Base-by-base conservation (phyloP, 2,888 invertebrate genomes). In the Phragmatobia fuliginosa region DNA sequence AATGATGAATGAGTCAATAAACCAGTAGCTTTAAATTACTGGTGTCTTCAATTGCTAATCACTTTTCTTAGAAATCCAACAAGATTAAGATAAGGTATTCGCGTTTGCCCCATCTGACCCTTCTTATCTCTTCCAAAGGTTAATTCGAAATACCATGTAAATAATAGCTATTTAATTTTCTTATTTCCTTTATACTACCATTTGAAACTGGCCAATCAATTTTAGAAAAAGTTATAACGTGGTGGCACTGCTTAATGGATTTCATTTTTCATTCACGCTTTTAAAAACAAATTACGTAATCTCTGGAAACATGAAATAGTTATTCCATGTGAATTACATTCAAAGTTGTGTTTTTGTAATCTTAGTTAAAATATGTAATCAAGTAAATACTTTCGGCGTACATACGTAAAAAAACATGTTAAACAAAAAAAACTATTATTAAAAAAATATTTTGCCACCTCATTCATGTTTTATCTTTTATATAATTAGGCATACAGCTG, bases 101-200 rank as follows among this genome's bases (percentile, higher is more conserved):
- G 8, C 21, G 21, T 21, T 21, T 21, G 21, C 45, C 45, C 45
- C 21, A 45, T 45, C 3, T 45, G 21, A 45, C 45, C 16, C 21
- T 49, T 49, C 3, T 49, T n/a, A n/a, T 49, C 60, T 68, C 21
- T 68, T 66, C 45, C 56, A 64, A 73, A 70, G 64, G 68, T 70
- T 71, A 66, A 49, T 59, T 18, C 38, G 41, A 70, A 74, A 68
- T 72, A 68, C 49, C 38, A 68, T 60, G 59, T 32, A 71, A 31
- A 72, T 61, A 68, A 70, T 72, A 52, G 60, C 16, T 28, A 41
- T 56, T 65, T 64, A 59, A 64, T 63, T 71, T 76, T 56, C 56
- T 31, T 66, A 60, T 67, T 67, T 58, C 28, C 28, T 68, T 67
- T 74, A 71, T 61, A 25, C n/a, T 6, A 3, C 25, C 25, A 52